phyloP scores from a whole-genome alignment of 2,888 invertebrate genomes.

The Cremastinae sp. region DNA sequence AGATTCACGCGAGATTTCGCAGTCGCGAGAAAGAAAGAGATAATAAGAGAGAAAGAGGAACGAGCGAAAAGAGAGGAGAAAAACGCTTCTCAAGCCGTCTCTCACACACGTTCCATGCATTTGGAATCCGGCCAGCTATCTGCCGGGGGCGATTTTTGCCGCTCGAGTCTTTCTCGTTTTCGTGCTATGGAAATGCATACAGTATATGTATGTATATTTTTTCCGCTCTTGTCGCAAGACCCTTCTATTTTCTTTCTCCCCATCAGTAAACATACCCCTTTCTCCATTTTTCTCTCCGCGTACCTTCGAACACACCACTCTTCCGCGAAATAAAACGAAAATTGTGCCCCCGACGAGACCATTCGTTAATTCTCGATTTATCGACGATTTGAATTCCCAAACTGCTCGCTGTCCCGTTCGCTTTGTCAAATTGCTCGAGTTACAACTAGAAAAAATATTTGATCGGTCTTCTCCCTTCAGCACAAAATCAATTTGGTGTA shows the following conservation, averaged over 20 bases:
- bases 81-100: slow-evolving; percentile 20
- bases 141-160: slow-evolving; percentile 49
- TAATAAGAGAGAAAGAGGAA: slow-evolving; percentile 11
- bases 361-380: no score
- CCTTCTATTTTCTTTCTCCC: slow-evolving; percentile 12
- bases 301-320: slow-evolving; percentile 10
- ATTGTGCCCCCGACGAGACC: neutral
- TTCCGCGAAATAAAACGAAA: slow-evolving; percentile 16
- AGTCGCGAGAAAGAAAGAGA: neutral
- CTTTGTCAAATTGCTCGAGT: no score
- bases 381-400: no score
- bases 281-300: slow-evolving; percentile 7
- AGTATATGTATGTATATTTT: slow-evolving; percentile 21
- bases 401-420: no score
- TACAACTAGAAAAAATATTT: no score
- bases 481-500: no score
- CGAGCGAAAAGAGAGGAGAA: neutral
- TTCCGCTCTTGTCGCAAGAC: slow-evolving; percentile 32
- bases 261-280: neutral
- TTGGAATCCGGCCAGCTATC: slow-evolving; percentile 58
- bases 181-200: slow-evolving; percentile 8
- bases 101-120: slow-evolving; percentile 52
- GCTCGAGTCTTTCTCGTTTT: slow-evolving; percentile 48
- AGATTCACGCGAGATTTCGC: slow-evolving; percentile 56
- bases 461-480: no score